Conservation (phyloP, 2,797 vertebrate species). For the Anguilla megastoma region DNA sequence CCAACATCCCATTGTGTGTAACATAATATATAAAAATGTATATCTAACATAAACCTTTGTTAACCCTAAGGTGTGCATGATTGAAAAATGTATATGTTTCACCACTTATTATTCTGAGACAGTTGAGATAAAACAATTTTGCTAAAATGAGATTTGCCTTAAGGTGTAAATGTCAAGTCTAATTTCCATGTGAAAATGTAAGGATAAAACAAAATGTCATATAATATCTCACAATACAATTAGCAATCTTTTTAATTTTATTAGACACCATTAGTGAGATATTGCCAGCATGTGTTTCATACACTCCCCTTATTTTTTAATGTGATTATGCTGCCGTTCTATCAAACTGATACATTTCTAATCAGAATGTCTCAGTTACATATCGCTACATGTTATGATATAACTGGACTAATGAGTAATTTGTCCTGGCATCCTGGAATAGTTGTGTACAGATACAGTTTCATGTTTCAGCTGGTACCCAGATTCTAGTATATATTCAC, state of each 20-base stretch:
- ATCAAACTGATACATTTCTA: constrained; percentile 33
- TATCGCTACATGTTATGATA: constrained; percentile 27
- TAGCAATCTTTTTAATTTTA: constrained; percentile 20
- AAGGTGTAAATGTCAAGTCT: constrained; percentile 22
- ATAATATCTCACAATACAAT: constrained; percentile 20
- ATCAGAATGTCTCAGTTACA: constrained; percentile 30
- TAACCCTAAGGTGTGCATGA: not conserved
- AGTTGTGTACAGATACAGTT: constrained; percentile 25
- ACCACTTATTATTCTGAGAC: not conserved
- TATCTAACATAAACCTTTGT: not conserved
- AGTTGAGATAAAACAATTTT: constrained; percentile 28
- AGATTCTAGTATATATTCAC: constrained; percentile 19
- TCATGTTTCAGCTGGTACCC: constrained; percentile 5
- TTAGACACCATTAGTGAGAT: constrained; percentile 30
- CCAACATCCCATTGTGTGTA: too few relatives aligned
- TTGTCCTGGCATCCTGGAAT: constrained; percentile 25
- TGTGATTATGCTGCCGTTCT: constrained; percentile 22
- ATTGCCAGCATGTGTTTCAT: constrained; percentile 31
- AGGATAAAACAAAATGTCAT: constrained; percentile 21
- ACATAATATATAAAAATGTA: not conserved
- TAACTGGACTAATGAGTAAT: constrained; percentile 28
- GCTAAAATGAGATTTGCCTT: constrained; percentile 30
- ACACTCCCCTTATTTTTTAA: constrained; percentile 15
- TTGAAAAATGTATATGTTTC: not conserved
- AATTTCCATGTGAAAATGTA: constrained; percentile 28